Base-by-base conservation (phyloP, 2,113 vertebrate genomes). In the Manacus vitellinus region DNA sequence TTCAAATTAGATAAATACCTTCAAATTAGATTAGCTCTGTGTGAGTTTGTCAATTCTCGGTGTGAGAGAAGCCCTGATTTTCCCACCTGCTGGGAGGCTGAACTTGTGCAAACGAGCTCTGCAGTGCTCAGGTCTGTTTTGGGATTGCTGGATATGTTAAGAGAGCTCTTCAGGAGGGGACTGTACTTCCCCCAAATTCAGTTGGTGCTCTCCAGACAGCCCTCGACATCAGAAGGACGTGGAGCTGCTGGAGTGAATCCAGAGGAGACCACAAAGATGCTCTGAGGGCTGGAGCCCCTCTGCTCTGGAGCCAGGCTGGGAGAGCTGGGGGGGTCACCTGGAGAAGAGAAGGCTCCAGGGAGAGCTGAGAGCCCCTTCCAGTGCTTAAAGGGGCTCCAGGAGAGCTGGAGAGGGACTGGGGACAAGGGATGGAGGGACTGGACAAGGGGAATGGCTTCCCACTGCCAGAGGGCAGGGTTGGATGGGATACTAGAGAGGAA, bases 1-100 rank as follows among this genome's bases (percentile, higher is more conserved):
- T 87, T 72, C 52, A 68, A 84, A 91, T 77, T 56, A 84, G 73
- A 71, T 85, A 92, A 88, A 90, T 68, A 35, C 39, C 71, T 78
- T 61, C 44, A 54, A 85, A 86, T 91, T 37, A 91, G 61, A 43
- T 91, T 46, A 91, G 55, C 55, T 55, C 67, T 7, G 43, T 67
- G 84, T 58, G 83, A 78, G 41, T 79, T 79, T 93, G 75, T 85
- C 54, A 86, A 4, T 58, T 58, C 76, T 55, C 92, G 35, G 71
- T 39, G 88, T 51, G 67, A 92, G 43, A 4, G 59, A 83, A 92
- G 47, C 46, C 85, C 76, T 39, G 91, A 54, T 74, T 77, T 80
- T 92, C 91, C 59, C 16, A 77, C 65, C 79, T 55, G 46, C 75
- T 55, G 65, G 30, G 80, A 94, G 35, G 83, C 59, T 95, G 86